Base-by-base conservation (phyloP, 2,888 invertebrate species). In the Agrypnus murinus region DNA sequence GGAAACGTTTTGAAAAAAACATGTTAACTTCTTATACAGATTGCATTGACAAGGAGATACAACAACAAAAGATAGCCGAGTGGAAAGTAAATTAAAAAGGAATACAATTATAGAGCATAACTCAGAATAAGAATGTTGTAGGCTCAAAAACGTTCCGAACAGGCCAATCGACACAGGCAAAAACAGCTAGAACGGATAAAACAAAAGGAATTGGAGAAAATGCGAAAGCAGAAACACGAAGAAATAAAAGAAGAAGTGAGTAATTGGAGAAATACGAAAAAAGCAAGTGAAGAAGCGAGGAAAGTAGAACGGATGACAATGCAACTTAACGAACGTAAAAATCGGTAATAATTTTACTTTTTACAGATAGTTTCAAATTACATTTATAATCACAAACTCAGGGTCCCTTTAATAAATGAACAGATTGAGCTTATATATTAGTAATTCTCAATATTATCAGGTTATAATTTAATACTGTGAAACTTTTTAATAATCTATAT, bases 171-270 rank as follows among this genome's bases (percentile, higher is more conserved):
- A 38, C 15, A 48, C 2, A 46, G 63, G 34, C 14, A 38, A 15
- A 46, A 62, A 25, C 15, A 15, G n/a, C 74, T 80, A 76, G 79
- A 31, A 80, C 85, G 65, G 75, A 77, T 67, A 79, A 84, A 76
- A 85, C 83, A 69, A 76, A 77, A 70, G 77, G 76, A 75, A 66
- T 64, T 74, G 17, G 80, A 83, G 65, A 65, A 78, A 45, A 34
- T 77, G 34, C 75, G 73, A 67, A 78, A 74, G 67, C 72, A 77
- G 34, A 78, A 77, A 65, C 75, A 81, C 8, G 73, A 78, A 34
- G 79, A 81, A 74, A 69, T 79, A 17, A 83, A 79, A 74, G 63
- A 68, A 60, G 69, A 75, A 32, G 75, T 81, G 1, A 62, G 74
- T 14, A 76, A 78, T 43, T 81, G 82, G 82, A 80, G 77, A 73